Conservation (phyloP, 2,113 vertebrate genomes). For the Epinephelus cyanopodus region DNA sequence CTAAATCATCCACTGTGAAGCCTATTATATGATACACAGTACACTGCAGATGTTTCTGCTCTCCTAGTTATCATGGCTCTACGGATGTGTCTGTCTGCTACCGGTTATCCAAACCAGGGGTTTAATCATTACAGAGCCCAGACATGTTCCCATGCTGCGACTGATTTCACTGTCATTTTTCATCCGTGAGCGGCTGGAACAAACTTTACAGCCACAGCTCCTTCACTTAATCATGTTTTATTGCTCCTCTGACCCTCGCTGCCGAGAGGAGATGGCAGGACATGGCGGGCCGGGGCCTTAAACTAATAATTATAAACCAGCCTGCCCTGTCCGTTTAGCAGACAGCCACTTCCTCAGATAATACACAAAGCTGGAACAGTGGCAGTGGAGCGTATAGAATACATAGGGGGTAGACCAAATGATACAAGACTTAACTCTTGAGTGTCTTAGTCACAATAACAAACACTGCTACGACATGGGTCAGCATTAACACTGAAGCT, state of each 20-base stretch:
- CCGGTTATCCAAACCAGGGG: slow-evolving; percentile 65
- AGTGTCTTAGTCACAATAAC: not conserved
- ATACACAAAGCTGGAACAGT: slow-evolving; percentile 42
- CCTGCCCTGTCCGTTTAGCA: slow-evolving; percentile 60
- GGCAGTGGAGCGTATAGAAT: slow-evolving; percentile 6
- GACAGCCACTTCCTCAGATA: slow-evolving; percentile 60
- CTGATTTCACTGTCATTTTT: slow-evolving; percentile 80
- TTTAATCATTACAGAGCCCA: slow-evolving; percentile 79
- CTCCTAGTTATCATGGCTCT: slow-evolving; percentile 54
- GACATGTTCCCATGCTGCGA: slow-evolving; percentile 73
- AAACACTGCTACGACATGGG: not conserved
- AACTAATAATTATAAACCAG: slow-evolving; percentile 75
- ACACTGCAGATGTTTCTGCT: slow-evolving; percentile 63
- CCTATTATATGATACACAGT: slow-evolving; percentile 38
- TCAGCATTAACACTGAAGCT: not conserved
- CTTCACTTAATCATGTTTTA: slow-evolving; percentile 83
- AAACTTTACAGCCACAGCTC: slow-evolving; percentile 72
- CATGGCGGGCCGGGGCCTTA: slow-evolving; percentile 61
- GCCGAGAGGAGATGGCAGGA: slow-evolving; percentile 68
- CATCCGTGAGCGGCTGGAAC: slow-evolving; percentile 69
- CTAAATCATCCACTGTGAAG: slow-evolving; percentile 54
- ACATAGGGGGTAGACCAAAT: slow-evolving; percentile 3
- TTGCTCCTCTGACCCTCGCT: slow-evolving; percentile 69
- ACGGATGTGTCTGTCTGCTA: slow-evolving; percentile 57
- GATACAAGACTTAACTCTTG: not conserved